Percentiles rank a stretch among this genome's conserved stretches.
phyloP scores from a whole-genome alignment of 2,888 invertebrate species.

The Hyppa rectilinea region DNA sequence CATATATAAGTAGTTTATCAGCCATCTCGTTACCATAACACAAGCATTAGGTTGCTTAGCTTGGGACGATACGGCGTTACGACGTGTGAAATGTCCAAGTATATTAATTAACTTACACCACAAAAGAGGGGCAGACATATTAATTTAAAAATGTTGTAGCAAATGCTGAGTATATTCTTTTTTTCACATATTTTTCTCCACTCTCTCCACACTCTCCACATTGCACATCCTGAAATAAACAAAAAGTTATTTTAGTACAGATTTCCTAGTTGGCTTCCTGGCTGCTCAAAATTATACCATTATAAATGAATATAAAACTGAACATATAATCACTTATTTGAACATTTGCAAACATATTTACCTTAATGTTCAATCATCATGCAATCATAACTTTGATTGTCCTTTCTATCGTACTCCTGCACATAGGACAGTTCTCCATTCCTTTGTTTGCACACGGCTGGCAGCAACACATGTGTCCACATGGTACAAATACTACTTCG shows the following conservation, averaged over 20 bases:
- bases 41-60: no score
- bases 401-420: constrained; percentile 93
- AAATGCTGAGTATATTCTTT: constrained; percentile 20
- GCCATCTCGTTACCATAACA: no score
- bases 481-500: constrained; percentile 95
- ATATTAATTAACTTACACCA: constrained; percentile 37
- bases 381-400: constrained; percentile 92
- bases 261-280: background rate
- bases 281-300: background rate
- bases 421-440: constrained; percentile 94
- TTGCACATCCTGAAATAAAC: constrained; percentile 38
- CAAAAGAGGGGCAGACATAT: background rate
- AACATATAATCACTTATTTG: background rate
- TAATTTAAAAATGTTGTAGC: constrained; percentile 1
- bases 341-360: constrained; percentile 25
- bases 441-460: constrained; percentile 91
- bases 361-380: constrained; percentile 74
- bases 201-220: no score
- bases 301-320: background rate
- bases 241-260: background rate
- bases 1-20: no score
- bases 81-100: no score
- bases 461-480: constrained; percentile 97
- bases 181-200: constrained; percentile 12
- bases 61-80: no score